Base-by-base conservation (phyloP, 2,113 vertebrate species). In the Aegithalos caudatus region DNA sequence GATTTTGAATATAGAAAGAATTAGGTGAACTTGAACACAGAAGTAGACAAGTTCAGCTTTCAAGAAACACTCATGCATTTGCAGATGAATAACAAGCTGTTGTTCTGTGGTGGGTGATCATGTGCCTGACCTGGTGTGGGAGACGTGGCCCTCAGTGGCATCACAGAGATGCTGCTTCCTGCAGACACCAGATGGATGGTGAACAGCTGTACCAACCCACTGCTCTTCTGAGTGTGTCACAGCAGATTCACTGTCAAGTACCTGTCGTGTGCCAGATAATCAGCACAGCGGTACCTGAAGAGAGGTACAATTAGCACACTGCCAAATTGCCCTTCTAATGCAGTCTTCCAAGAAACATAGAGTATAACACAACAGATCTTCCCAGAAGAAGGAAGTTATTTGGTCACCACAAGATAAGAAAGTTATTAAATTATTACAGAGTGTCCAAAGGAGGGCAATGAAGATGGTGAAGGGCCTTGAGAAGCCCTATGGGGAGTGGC, bases 41-140 rank as follows among this genome's bases (percentile, higher is more conserved):
- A 85, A 58, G 54, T 33, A 50, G 37, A 86, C 12, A 82, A 78
- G 18, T 38, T 47, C 45, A 56, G 56, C 15, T 9, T 61, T 80
- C 67, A 61, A 61, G 44, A 70, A 56, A 82, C 40, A 42, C 23
- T 60, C 50, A 7, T 10, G 57, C 25, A 12, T 56, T 51, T 92
- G 40, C 61, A 90, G 54, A 31, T 29, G 35, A 65, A 5, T 15
- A 45, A 45, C 31, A 60, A 54, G n/a, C 47, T 71, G 66, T 12
- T 6, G 23, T 27, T 51, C 66, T 51, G 29, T 7, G 4, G 47
- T 13, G 25, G 51, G 21, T 61, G 62, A 42, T 51, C 21, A 3
- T 2, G 28, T 1, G 4, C 27, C n/a, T 14, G 0, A 5, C 40
- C 6, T 6, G 28, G 31, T 1, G 1, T 5, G 60, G 24, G 38